phyloP scores from a whole-genome alignment of 2,888 invertebrate genomes.

The Corbicula japonica region DNA sequence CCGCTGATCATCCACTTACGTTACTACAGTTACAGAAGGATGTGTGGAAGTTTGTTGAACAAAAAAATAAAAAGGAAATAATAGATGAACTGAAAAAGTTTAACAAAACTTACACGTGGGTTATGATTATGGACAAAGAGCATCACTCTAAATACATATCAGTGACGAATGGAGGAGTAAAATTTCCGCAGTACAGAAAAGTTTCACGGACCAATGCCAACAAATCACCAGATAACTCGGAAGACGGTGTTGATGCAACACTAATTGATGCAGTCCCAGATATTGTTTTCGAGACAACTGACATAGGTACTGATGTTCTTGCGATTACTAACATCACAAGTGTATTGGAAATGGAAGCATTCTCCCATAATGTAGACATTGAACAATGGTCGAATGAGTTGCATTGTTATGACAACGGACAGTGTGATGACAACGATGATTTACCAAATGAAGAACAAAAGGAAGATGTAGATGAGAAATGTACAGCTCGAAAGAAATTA shows the following conservation, averaged over 20 bases:
- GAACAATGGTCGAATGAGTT: neutral
- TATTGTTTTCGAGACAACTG: neutral
- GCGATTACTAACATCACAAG: neutral
- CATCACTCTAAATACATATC: neutral
- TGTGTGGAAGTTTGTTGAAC: constrained; percentile 37
- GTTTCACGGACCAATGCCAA: neutral
- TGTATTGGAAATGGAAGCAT: constrained; percentile 1
- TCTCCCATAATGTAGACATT: neutral
- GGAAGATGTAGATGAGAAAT: neutral
- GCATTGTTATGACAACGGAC: neutral
- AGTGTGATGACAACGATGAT: neutral
- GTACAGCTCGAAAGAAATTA: neutral
- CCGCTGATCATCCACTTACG: constrained; percentile 14
- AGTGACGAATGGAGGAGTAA: constrained; percentile 4
- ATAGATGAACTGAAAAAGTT: constrained; percentile 10
- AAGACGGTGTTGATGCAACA: neutral
- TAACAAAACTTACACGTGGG: constrained; percentile 25
- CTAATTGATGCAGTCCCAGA: constrained; percentile 8
- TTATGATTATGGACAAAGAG: too few species aligned
- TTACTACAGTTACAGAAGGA: constrained; percentile 49
- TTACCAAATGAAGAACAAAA: neutral
- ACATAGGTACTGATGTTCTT: neutral
- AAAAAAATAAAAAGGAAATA: constrained; percentile 35
- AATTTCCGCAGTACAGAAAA: neutral
- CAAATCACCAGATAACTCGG: neutral